Conservation (phyloP, 2,797 vertebrate genomes). For the Vireo griseus region DNA sequence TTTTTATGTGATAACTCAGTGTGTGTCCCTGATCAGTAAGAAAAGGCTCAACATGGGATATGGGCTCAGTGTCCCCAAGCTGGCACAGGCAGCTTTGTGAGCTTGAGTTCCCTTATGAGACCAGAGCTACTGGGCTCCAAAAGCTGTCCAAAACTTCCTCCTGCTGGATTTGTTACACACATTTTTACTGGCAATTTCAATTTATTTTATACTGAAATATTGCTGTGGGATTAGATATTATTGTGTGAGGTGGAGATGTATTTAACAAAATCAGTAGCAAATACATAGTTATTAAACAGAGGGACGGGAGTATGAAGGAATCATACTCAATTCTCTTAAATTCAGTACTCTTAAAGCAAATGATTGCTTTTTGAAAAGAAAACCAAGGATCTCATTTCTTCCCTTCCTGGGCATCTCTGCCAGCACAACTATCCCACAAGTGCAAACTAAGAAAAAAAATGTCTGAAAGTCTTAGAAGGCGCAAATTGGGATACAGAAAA, state of each 20-base stretch:
- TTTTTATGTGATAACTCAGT: neutral
- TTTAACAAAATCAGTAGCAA: neutral
- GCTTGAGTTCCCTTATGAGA: neutral
- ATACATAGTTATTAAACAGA: neutral
- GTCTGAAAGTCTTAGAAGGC: neutral
- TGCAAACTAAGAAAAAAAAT: neutral
- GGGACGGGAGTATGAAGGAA: neutral
- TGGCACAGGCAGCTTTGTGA: neutral
- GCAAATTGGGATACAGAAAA: neutral
- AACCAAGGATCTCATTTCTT: neutral
- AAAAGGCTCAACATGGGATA: rapidly evolving
- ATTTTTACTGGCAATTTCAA: neutral
- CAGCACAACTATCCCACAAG: neutral
- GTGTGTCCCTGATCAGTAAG: rapidly evolving
- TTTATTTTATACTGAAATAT: neutral
- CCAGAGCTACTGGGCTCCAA: neutral
- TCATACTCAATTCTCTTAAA: too few relatives aligned
- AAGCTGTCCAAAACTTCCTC: neutral
- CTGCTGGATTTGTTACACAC: rapidly evolving
- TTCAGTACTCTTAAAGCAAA: neutral
- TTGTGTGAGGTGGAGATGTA: neutral
- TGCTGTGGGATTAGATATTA: neutral
- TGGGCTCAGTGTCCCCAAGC: neutral
- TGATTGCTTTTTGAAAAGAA: neutral
- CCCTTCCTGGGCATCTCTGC: neutral